Conservation (phyloP, 1,140 invertebrate species). For the Goniozus legneri region DNA sequence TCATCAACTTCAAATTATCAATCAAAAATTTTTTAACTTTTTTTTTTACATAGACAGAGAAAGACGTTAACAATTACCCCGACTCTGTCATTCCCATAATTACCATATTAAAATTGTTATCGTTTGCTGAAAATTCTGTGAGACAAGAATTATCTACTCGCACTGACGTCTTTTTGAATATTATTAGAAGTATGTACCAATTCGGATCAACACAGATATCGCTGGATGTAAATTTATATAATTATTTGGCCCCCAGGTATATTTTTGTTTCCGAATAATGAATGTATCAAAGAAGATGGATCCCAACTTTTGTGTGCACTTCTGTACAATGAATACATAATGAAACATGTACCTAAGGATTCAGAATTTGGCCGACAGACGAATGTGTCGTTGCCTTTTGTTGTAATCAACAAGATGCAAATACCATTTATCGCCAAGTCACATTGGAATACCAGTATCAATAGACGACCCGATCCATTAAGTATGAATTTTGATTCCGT, state of each 20-base stretch:
- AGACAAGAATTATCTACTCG: conserved; percentile 56
- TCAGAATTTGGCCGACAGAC: conserved; percentile 18
- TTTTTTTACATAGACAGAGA: conserved; percentile 47
- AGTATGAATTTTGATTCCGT: too few species aligned
- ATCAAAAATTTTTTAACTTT: conserved; percentile 11
- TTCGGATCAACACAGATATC: too few species aligned
- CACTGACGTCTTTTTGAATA: conserved; percentile 53
- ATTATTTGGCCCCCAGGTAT: conserved; percentile 42
- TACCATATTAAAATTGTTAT: conserved; percentile 59
- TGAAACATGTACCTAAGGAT: conserved; percentile 35
- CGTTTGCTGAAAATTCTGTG: conserved; percentile 47
- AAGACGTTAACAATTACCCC: conserved; percentile 61
- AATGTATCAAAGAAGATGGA: conserved; percentile 49
- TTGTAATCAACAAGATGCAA: conserved; percentile 46
- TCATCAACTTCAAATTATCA: neutral
- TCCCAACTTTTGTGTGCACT: conserved; percentile 52
- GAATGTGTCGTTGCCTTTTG: conserved; percentile 54
- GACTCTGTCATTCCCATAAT: conserved; percentile 64
- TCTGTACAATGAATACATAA: conserved; percentile 51
- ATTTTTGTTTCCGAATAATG: conserved; percentile 57
- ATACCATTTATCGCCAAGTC: conserved; percentile 52
- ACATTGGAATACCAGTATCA: conserved; percentile 52
- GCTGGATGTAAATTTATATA: too few species aligned
- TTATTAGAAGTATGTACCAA: conserved; percentile 57
- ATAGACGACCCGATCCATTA: conserved; percentile 38